These are phyloP conservation scores for Thalpophila matura DNA, from an alignment of 2,888 invertebrate genomes.

Conservation along the genomic window DNA sequence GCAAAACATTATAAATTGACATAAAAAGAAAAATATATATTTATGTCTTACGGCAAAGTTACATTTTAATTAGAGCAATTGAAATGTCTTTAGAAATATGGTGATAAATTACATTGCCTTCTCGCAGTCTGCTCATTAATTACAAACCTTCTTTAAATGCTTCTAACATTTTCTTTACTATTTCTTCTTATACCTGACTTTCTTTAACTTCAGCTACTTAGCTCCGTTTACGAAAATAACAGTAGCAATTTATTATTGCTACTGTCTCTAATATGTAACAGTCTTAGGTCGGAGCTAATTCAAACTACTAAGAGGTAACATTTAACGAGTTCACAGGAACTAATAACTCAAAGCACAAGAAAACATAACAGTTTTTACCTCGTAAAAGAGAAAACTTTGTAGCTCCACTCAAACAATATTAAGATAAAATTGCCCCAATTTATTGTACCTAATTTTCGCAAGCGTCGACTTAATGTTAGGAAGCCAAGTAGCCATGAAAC, in stretches of 20 bases:
- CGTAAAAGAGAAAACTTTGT: constrained; percentile 34
- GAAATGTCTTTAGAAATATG: constrained; percentile 15
- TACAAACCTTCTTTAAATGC: constrained; percentile 15
- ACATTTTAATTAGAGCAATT: constrained; percentile 41
- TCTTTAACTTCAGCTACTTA: not conserved
- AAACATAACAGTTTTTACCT: constrained; percentile 15
- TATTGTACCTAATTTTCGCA: constrained; percentile 61
- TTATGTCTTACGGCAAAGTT: not conserved
- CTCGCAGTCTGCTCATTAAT: constrained; percentile 32
- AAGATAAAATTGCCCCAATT: constrained; percentile 56
- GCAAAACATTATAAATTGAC: not conserved
- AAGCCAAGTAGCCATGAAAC: constrained; percentile 66
- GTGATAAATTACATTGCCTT: constrained; percentile 36
- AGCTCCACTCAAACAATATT: constrained; percentile 35
- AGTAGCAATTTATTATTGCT: not conserved
- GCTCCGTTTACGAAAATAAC: not conserved
- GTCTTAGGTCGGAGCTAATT: not conserved
- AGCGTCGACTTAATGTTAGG: constrained; percentile 57
- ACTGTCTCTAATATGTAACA: not conserved
- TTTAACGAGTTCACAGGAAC: constrained; percentile 1
- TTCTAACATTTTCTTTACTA: constrained; percentile 28
- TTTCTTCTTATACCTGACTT: not conserved
- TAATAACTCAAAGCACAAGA: constrained; percentile 25
- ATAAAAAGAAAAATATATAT: not conserved
- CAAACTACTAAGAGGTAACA: constrained; percentile 10